These are phyloP conservation scores for Conchocele bisecta DNA, from an alignment of 2,888 invertebrate genomes.

Conservation along the genomic window DNA sequence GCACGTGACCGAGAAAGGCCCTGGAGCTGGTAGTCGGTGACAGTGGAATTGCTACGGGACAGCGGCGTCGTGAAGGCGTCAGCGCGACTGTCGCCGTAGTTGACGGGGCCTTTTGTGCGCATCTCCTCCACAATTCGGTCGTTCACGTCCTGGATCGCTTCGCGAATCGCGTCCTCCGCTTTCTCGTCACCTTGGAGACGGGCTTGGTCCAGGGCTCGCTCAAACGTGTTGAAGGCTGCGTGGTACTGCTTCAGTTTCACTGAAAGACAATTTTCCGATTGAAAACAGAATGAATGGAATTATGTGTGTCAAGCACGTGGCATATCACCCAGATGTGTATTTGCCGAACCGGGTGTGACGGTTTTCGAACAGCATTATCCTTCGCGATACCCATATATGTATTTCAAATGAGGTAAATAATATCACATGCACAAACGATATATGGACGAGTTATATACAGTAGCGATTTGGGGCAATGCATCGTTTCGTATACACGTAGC, in stretches of 20 bases:
- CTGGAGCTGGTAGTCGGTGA: conserved; percentile 46
- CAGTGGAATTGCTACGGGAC: conserved; percentile 42
- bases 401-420: no score
- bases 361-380: no score
- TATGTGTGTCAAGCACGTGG: no score
- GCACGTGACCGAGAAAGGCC: conserved; percentile 59
- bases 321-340: no score
- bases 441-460: no score
- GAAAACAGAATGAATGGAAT: no score
- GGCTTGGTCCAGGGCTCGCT: conserved; percentile 64
- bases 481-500: no score
- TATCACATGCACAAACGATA: no score
- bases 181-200: conserved; percentile 64
- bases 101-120: conserved; percentile 54
- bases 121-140: conserved; percentile 64
- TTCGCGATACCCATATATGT: no score
- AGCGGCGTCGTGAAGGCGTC: conserved; percentile 49
- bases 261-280: no score
- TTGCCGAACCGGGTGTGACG: no score
- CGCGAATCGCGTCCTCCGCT: conserved; percentile 65
- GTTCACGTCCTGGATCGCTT: conserved; percentile 65
- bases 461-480: no score
- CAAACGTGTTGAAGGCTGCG: conserved; percentile 66
- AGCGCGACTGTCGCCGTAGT: conserved; percentile 43
- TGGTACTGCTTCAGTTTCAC: conserved; percentile 65